Evolutionary conservation across 2,797 vertebrate genomes (phyloP), one percentile per base, ranked within the genome.

Genomic region (Anguilla obscura): DNA sequence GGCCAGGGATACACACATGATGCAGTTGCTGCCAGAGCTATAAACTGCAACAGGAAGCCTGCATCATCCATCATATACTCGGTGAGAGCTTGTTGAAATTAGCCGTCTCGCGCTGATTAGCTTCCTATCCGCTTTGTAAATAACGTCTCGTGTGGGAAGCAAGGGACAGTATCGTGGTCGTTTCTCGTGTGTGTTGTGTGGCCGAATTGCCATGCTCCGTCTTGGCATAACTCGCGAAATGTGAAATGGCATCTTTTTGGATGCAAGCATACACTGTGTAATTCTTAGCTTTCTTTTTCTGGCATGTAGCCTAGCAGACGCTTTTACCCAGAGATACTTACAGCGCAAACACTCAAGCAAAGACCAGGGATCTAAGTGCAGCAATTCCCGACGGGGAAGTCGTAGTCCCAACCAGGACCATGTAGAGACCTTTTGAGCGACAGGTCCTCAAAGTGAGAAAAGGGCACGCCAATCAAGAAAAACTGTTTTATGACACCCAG

Each of bases 21-120:
- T 84, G 50, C 80, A 54, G 45, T 27, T 40, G 84, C 33, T 63
- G 69, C 21, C 66, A 4, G 84, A 83, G 88, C 86, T 89, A 58
- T 91, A 90, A 90, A 89, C 89, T 79, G 40, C 69, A 74, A 86
- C 87, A 89, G 88, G 87, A 90, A 88, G 76, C 79, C 84, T n/a
- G 36, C 40, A 48, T 30, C 48, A 87, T 90, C 83, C 3, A 40
- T 88, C 74, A 85, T 16, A n/a, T 10, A 74, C 66, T 86, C 27
- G n/a, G 58, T 88, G 48, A 89, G 79, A 85, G 54, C 85, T 76
- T 12, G 0, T 54, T 76, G 86, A 88, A 82, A 48, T 52, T 48
- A 24, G 40, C 27, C 24, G 14, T 6, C 63, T 30, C 18, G 18
- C 48, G 36, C 86, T 79, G 24, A 87, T 84, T 87, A 84, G 54